These are phyloP conservation scores for Delia radicum DNA, from an alignment of 1,140 invertebrate genomes.

Conservation along the genomic window DNA sequence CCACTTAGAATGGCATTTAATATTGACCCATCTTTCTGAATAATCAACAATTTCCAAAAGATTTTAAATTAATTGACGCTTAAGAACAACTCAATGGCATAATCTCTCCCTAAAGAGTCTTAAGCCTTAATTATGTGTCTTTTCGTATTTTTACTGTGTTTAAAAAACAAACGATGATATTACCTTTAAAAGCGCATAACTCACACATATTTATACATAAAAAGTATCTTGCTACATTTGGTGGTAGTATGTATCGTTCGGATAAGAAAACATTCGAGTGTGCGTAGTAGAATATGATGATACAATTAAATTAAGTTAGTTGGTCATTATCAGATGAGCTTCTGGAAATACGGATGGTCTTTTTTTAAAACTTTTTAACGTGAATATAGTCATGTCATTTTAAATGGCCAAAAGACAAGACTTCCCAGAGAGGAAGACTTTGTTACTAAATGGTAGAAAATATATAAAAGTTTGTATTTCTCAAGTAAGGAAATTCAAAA, in stretches of 20 bases:
- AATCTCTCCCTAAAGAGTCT: neutral
- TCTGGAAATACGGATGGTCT: constrained; percentile 10
- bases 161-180: neutral
- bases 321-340: constrained; percentile 23
- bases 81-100: constrained; percentile 18
- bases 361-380: too few relatives aligned
- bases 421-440: neutral
- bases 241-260: neutral
- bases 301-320: constrained; percentile 24
- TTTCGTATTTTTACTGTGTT: neutral
- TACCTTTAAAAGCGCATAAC: constrained; percentile 15
- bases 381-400: constrained; percentile 8
- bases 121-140: neutral
- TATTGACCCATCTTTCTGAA: constrained; percentile 1
- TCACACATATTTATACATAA: neutral
- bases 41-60: constrained; percentile 3
- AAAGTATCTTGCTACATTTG: neutral
- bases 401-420: neutral
- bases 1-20: constrained; percentile 18
- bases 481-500: neutral
- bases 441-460: neutral
- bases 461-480: neutral
- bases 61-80: constrained; percentile 21
- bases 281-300: neutral
- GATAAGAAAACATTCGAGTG: neutral